Conservation (phyloP, 2,797 vertebrate species). For the Gymnothorax reevesii region DNA sequence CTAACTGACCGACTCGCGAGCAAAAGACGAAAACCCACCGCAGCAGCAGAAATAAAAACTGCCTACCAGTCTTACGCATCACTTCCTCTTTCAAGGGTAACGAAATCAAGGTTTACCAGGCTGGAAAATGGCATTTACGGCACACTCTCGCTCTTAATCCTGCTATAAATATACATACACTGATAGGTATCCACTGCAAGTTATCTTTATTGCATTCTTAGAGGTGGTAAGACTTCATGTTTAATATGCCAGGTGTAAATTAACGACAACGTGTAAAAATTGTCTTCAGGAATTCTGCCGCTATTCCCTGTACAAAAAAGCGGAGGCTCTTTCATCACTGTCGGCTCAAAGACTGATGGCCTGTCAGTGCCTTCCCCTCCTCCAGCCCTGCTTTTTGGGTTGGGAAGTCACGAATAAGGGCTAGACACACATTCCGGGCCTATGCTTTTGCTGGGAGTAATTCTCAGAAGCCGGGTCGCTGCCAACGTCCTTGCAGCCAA, state of each 20-base stretch:
- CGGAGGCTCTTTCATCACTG: conserved; percentile 73
- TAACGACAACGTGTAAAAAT: conserved; percentile 63
- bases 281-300: conserved; percentile 67
- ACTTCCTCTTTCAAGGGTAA: conserved; percentile 56
- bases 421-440: conserved; percentile 65
- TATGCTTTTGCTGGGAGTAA: conserved; percentile 76
- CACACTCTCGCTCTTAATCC: background rate
- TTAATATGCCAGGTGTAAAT: conserved; percentile 55
- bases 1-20: conserved; percentile 67
- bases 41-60: conserved; percentile 56
- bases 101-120: conserved; percentile 26
- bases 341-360: conserved; percentile 81
- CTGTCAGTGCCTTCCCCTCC: conserved; percentile 70
- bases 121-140: background rate
- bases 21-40: conserved; percentile 59
- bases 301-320: conserved; percentile 67
- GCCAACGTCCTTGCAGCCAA: conserved; percentile 94
- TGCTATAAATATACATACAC: background rate
- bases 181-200: background rate
- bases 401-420: conserved; percentile 76
- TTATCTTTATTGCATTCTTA: conserved; percentile 19
- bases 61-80: conserved; percentile 14
- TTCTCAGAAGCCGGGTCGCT: conserved; percentile 86
- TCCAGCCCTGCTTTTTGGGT: conserved; percentile 76
- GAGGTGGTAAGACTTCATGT: conserved; percentile 43